Evolutionary conservation across 1,140 invertebrate species (phyloP).

Genomic region (Bombyx mandarina): DNA sequence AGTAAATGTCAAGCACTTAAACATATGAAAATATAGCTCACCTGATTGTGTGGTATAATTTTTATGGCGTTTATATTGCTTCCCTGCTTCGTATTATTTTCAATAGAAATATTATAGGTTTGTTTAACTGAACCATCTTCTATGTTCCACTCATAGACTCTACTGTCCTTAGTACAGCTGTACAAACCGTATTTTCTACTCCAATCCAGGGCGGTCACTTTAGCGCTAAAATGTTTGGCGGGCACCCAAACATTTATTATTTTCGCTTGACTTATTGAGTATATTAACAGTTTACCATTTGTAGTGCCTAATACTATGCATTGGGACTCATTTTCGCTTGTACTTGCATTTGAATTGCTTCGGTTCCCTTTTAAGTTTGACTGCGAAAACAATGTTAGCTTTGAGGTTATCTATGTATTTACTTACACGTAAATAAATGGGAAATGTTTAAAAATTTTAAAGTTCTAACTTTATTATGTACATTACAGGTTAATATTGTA

Average conservation of each 20-base stretch:
- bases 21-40: conserved; percentile 32
- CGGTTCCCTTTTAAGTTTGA: conserved; percentile 57
- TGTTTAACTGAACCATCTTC: conserved; percentile 38
- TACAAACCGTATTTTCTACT: conserved; percentile 53
- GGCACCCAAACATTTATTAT: conserved; percentile 58
- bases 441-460: too few relatives aligned
- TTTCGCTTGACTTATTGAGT: conserved; percentile 76
- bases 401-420: conserved; percentile 32
- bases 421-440: too few relatives aligned
- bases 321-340: conserved; percentile 36
- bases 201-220: conserved; percentile 52
- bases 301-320: conserved; percentile 77
- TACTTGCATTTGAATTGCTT: conserved; percentile 40
- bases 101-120: conserved; percentile 61
- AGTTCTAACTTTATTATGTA: too few relatives aligned
- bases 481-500: too few relatives aligned
- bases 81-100: conserved; percentile 47
- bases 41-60: conserved; percentile 73
- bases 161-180: conserved; percentile 50
- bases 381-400: conserved; percentile 45
- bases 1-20: background rate
- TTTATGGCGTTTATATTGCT: conserved; percentile 76
- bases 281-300: conserved; percentile 76
- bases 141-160: conserved; percentile 55
- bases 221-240: conserved; percentile 1